phyloP scores from a whole-genome alignment of 2,113 vertebrate genomes.

The Melierax canorus region DNA sequence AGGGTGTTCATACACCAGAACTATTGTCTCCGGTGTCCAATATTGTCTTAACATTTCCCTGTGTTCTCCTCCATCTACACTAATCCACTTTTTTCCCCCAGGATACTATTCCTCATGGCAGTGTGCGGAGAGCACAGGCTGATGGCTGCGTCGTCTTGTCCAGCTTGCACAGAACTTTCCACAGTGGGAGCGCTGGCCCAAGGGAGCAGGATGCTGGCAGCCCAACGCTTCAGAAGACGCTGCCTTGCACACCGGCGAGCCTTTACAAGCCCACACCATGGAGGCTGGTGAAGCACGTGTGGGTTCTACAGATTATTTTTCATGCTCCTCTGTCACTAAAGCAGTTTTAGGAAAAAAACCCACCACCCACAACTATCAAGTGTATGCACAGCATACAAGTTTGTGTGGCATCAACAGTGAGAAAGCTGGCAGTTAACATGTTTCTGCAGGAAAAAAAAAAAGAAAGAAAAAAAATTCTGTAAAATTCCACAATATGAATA shows the following conservation, averaged over 20 bases:
- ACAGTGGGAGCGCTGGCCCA: neutral
- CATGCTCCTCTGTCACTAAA: neutral
- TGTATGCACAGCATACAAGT: neutral
- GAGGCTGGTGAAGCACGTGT: neutral
- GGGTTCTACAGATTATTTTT: neutral
- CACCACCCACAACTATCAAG: neutral
- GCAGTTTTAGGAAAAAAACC: neutral
- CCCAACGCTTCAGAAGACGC: neutral
- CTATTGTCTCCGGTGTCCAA: neutral
- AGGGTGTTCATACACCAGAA: neutral
- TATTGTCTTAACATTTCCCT: rapidly evolving
- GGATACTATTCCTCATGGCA: neutral
- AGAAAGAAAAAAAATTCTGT: neutral
- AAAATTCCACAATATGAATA: neutral
- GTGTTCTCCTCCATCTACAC: neutral
- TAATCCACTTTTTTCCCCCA: rapidly evolving
- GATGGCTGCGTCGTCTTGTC: rapidly evolving
- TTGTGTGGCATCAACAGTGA: neutral
- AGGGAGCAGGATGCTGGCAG: rapidly evolving
- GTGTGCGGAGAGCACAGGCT: rapidly evolving
- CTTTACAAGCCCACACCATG: rapidly evolving
- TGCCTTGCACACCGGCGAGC: neutral
- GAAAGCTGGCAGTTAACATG: neutral
- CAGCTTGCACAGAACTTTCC: neutral
- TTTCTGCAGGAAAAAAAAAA: neutral